Evolutionary conservation across 2,888 invertebrate species (phyloP), one percentile per base, ranked within the genome.

Genomic region (Rhagonycha fulva): DNA sequence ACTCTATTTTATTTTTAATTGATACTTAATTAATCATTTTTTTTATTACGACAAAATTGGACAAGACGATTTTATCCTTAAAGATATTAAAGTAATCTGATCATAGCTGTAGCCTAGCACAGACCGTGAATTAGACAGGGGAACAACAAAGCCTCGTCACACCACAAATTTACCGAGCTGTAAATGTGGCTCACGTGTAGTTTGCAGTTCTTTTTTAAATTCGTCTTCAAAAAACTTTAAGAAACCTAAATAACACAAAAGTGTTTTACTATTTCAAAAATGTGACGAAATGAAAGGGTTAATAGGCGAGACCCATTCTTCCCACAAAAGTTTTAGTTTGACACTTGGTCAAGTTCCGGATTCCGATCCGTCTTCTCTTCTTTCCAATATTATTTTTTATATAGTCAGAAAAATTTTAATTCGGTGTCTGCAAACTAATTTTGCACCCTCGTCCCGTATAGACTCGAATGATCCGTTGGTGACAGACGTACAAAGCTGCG

Each of bases 401-500:
- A 32, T n/a, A 62, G 14, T 66, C 24, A 24, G 11, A 66, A 66
- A 24, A 66, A 11, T 24, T 66, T 66, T 66, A 24, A 66, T 24
- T n/a, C 26, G n/a, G 1, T 32, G 75, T 80, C 76, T 82, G 81
- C 82, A 80, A 80, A 81, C 82, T 81, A 79, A 62, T 71, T 75
- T 76, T 82, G 82, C 70, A 75, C 79, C 75, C 62, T 68, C 71
- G 76, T 74, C 79, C 78, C 79, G 75, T 77, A 79, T 76, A 82
- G 83, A 83, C 82, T 81, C 78, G 82, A 83, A 82, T 86, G 85
- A 86, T 86, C 86, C 86, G 84, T 84, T 84, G 85, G 84, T 86
- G 87, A 87, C 86, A 85, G 83, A 84, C 84, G 82, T 82, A 87
- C 86, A 87, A 86, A 85, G 84, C 81, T 82, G 80, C 80, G 82